Conservation (phyloP, 2,888 invertebrate species). For the Schrankia costaestrigalis region DNA sequence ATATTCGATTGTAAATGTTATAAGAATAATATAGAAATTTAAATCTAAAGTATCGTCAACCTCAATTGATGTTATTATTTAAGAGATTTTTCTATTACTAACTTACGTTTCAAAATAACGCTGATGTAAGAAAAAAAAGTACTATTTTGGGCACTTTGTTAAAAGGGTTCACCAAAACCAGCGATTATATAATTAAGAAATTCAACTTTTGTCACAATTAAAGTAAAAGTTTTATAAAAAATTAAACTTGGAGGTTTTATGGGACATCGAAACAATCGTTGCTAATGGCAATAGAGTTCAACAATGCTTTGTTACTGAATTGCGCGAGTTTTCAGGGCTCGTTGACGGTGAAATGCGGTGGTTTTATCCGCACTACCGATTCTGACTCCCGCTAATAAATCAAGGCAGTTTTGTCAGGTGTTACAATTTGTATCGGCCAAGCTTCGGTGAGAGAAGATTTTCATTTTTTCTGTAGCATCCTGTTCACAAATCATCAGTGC, state of each 20-base stretch:
- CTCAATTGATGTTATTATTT: too few relatives aligned
- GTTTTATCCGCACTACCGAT: constrained; percentile 48
- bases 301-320: constrained; percentile 44
- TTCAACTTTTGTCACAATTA: too few relatives aligned
- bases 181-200: too few relatives aligned
- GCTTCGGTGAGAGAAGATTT: constrained; percentile 40
- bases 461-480: constrained; percentile 30
- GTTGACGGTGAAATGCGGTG: constrained; percentile 42
- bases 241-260: constrained; percentile 10
- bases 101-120: too few relatives aligned
- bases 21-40: too few relatives aligned
- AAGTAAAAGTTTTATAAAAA: constrained; percentile 5
- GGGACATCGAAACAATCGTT: constrained; percentile 35
- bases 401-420: constrained; percentile 57
- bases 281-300: constrained; percentile 41
- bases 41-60: too few relatives aligned
- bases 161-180: too few relatives aligned
- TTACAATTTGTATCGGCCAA: constrained; percentile 50
- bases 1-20: constrained; percentile 37
- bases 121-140: too few relatives aligned
- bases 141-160: too few relatives aligned
- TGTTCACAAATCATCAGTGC: constrained; percentile 36
- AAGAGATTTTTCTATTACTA: too few relatives aligned
- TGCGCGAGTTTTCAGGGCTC: constrained; percentile 38
- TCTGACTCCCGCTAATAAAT: constrained; percentile 51